Base-by-base conservation (phyloP, 1,140 invertebrate species). In the Calycopis cecrops region DNA sequence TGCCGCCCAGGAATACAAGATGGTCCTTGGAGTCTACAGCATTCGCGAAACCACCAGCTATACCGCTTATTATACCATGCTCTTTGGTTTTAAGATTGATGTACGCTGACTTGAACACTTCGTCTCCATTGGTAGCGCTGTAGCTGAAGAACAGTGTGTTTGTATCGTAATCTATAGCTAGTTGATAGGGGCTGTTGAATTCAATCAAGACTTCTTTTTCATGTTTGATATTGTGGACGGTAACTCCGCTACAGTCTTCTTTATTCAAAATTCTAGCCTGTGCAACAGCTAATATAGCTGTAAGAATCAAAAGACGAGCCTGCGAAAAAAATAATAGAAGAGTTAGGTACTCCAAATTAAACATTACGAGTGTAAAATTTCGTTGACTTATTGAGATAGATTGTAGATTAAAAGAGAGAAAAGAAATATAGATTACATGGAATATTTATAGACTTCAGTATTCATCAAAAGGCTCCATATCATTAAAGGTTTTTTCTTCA, bases 111-210 rank as follows among this genome's bases (percentile, higher is more conserved):
- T 66, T 50, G 38, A 82, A 82, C 10, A 50, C 51, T 10, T 62
- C 57, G 7, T 55, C 55, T 4, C 55, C 52, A n/a, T 12, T 12
- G 10, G 59, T 35, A 9, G 44, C 55, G 8, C 68, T 65, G 53
- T 71, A 81, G 48, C 76, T 82, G 48, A 78, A 82, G 57, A 76
- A 79, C 44, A 82, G 50, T 0, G 61, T 73, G 57, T 74, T 72
- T 0, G 69, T 77, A 12, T 70, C 63, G 47, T 73, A 71, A 38
- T 81, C 74, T 17, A 81, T 71, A 0, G 67, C 65, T 17, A 81
- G 56, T 53, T 79, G 76, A 50, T 79, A 82, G 4, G 79, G 76
- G 33, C 66, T 69, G 1, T 61, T 55, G 11, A 74, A 37, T 35
- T 67, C 42, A 16, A 57, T 35, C 48, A 81, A 52, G 1, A 71